phyloP scores from a whole-genome alignment of 2,113 vertebrate species.

The Epinephelus lanceolatus region DNA sequence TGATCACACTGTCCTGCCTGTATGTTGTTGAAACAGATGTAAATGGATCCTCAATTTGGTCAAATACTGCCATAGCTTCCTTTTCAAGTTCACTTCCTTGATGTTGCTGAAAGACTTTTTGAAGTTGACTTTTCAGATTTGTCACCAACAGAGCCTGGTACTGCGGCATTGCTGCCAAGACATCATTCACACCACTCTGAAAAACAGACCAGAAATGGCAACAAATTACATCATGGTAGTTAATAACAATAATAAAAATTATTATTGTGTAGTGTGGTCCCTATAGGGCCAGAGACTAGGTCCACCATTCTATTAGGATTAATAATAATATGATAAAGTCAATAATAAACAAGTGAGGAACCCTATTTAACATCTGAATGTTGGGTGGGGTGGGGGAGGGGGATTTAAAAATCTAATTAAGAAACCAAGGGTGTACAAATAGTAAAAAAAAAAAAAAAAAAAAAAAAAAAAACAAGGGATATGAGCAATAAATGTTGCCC shows the following conservation, averaged over 20 bases:
- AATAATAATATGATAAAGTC: too few relatives aligned
- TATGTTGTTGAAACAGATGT: slow-evolving; percentile 31
- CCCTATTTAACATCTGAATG: too few relatives aligned
- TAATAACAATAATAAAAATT: too few relatives aligned
- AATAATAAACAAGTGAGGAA: too few relatives aligned
- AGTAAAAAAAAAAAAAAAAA: too few relatives aligned
- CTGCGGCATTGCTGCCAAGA: slow-evolving; percentile 29
- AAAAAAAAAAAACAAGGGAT: too few relatives aligned
- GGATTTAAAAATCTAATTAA: too few relatives aligned
- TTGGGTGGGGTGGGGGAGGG: too few relatives aligned
- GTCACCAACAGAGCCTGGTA: slow-evolving; percentile 26
- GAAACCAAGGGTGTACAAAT: too few relatives aligned
- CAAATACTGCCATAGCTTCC: slow-evolving; percentile 23
- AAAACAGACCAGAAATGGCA: slow-evolving; percentile 16
- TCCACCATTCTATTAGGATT: too few relatives aligned
- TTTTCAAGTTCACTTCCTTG: slow-evolving; percentile 37
- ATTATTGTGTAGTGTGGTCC: too few relatives aligned
- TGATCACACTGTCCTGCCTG: slow-evolving; percentile 28
- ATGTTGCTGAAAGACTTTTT: slow-evolving; percentile 32
- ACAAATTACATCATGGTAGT: slow-evolving; percentile 1
- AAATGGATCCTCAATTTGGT: slow-evolving; percentile 30
- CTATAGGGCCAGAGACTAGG: background rate
- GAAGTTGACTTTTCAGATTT: slow-evolving; percentile 31
- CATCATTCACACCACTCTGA: slow-evolving; percentile 34
- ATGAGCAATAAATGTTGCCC: too few relatives aligned